These are phyloP conservation scores for Columbina picui DNA, from an alignment of 2,113 vertebrate genomes.

Conservation along the genomic window DNA sequence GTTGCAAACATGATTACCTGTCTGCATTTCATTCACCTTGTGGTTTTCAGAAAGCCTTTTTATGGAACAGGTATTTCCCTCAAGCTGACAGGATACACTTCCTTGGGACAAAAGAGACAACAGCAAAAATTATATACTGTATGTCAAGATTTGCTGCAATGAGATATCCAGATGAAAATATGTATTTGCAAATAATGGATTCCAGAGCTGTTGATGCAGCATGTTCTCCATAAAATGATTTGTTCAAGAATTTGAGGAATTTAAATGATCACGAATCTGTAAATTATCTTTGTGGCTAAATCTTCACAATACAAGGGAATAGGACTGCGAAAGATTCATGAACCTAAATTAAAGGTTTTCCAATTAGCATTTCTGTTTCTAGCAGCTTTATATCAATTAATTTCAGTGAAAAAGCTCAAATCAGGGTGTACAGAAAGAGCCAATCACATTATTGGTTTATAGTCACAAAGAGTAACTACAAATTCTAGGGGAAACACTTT, in stretches of 20 bases:
- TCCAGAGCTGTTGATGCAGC: not conserved
- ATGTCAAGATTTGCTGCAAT: not conserved
- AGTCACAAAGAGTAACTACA: not conserved
- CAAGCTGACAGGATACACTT: not conserved
- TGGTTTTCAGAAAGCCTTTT: slow-evolving; percentile 30
- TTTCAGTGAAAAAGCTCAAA: not conserved
- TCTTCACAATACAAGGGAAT: not conserved
- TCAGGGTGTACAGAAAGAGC: not conserved
- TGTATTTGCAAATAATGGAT: not conserved
- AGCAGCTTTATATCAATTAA: not conserved
- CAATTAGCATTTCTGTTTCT: not conserved
- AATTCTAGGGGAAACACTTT: not conserved
- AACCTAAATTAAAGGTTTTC: not conserved
- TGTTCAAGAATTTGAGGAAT: not conserved
- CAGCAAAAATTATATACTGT: not conserved
- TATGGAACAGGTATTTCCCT: not conserved
- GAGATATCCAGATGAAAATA: not conserved
- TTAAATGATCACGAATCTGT: not conserved
- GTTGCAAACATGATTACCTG: not conserved
- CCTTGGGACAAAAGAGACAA: not conserved
- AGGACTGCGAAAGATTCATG: not conserved
- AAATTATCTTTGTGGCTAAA: not conserved
- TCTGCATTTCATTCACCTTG: not conserved
- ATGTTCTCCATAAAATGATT: not conserved
- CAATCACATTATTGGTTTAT: not conserved